These are phyloP conservation scores for Xanthorhoe spadicearia DNA, from an alignment of 2,888 invertebrate species.

Conservation along the genomic window DNA sequence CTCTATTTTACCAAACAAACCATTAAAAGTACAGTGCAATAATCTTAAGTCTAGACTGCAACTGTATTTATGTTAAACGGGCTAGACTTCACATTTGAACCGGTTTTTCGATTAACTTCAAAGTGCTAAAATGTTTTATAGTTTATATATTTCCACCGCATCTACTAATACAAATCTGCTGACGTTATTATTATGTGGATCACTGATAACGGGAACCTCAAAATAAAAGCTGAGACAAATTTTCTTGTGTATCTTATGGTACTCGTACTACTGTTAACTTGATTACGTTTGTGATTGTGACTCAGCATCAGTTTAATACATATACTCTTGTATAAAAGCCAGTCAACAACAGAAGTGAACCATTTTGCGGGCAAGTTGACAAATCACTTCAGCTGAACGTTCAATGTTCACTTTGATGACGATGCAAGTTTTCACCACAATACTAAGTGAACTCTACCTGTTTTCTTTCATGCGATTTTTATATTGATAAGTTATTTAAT, in stretches of 20 bases:
- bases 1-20: too few species aligned
- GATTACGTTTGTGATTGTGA: not conserved
- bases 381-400: conserved; percentile 24
- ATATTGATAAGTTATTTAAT: too few species aligned
- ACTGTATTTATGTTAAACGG: too few species aligned
- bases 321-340: too few species aligned
- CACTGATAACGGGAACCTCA: not conserved
- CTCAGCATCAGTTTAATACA: conserved; percentile 18
- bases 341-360: conserved; percentile 16
- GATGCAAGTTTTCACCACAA: conserved; percentile 7
- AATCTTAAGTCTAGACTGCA: too few species aligned
- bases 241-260: not conserved
- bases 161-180: too few species aligned
- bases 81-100: too few species aligned
- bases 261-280: not conserved
- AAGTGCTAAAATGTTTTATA: too few species aligned
- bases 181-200: too few species aligned
- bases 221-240: not conserved
- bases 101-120: too few species aligned
- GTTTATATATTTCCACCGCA: too few species aligned
- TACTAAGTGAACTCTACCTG: not conserved
- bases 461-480: not conserved
- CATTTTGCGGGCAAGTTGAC: conserved; percentile 21
- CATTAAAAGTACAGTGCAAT: too few species aligned
- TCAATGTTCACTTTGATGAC: conserved; percentile 9